These are phyloP conservation scores for Cochlearius cochlearius DNA, from an alignment of 2,113 vertebrate species.

Conservation along the genomic window DNA sequence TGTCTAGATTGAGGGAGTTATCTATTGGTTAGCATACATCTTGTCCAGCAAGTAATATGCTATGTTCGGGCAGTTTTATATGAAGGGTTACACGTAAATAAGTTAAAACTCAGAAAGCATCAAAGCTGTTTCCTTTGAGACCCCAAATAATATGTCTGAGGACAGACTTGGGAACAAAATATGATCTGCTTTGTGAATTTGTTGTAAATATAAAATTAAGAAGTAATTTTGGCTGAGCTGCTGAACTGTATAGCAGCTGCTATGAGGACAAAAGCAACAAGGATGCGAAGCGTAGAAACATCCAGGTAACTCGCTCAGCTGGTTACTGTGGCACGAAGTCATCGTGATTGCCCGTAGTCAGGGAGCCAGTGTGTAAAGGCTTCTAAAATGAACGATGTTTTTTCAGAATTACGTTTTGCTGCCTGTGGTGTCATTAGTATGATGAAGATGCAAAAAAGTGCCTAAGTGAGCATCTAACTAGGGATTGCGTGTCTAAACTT, in stretches of 20 bases:
- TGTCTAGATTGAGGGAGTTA: background rate
- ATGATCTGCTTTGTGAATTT: background rate
- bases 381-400: background rate
- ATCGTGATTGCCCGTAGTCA: fast-evolving
- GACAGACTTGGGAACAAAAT: background rate
- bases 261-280: background rate
- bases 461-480: background rate
- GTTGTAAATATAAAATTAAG: background rate
- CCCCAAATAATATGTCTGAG: background rate
- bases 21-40: background rate
- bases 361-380: background rate
- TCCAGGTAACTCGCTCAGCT: background rate
- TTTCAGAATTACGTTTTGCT: background rate
- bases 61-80: background rate
- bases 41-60: background rate
- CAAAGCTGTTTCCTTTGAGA: background rate
- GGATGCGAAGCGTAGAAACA: background rate
- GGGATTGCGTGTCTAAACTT: background rate
- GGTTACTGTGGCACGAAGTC: background rate
- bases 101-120: background rate
- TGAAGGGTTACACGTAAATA: background rate
- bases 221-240: background rate
- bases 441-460: background rate
- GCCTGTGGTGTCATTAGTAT: background rate
- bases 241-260: background rate